A percentile compares a stretch with the other conserved stretches of the same genome.
Conservation (phyloP, 1,140 invertebrate genomes). For the Homalodisca vitripennis region DNA sequence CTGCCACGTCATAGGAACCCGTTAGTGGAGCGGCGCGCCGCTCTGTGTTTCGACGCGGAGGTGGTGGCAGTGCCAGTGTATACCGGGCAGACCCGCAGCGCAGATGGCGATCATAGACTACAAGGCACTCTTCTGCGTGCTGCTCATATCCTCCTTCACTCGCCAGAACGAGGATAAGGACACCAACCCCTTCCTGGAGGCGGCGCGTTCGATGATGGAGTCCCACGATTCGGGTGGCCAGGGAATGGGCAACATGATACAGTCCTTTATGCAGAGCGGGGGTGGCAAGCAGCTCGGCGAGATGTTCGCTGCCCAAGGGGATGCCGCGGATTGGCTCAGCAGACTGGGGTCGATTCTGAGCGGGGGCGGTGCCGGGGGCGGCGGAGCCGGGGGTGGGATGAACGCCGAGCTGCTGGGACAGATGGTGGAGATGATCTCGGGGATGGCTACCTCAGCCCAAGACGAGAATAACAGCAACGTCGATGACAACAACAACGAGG, state of each 20-base stretch:
- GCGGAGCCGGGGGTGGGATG: slow-evolving; percentile 49
- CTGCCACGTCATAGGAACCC: background rate
- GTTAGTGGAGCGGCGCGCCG: too few relatives aligned
- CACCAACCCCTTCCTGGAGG: slow-evolving; percentile 43
- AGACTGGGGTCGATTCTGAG: slow-evolving; percentile 24
- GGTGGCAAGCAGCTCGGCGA: slow-evolving; percentile 36
- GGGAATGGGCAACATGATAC: slow-evolving; percentile 30
- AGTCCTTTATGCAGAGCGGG: slow-evolving; percentile 34
- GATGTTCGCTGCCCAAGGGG: slow-evolving; percentile 38
- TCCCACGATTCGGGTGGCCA: slow-evolving; percentile 36
- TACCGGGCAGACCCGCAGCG: background rate
- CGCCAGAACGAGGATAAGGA: slow-evolving; percentile 38
- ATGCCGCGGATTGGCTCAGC: slow-evolving; percentile 40
- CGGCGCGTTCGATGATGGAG: slow-evolving; percentile 41
- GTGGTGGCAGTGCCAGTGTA: too few relatives aligned
- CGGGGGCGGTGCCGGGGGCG: slow-evolving; percentile 32
- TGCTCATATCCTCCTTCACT: slow-evolving; percentile 24
- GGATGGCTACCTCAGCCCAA: slow-evolving; percentile 39
- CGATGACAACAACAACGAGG: slow-evolving; percentile 40
- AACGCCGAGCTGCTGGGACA: slow-evolving; percentile 55
- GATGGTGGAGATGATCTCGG: slow-evolving; percentile 52
- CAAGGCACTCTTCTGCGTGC: slow-evolving; percentile 18
- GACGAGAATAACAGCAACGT: slow-evolving; percentile 38
- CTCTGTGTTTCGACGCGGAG: too few relatives aligned
- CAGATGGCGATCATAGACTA: slow-evolving; percentile 20